Evolutionary conservation across 92 coral and sea anemone genomes (phyloP), one percentile per base, ranked within the genome.

Genomic region (Phenganax marumi): DNA sequence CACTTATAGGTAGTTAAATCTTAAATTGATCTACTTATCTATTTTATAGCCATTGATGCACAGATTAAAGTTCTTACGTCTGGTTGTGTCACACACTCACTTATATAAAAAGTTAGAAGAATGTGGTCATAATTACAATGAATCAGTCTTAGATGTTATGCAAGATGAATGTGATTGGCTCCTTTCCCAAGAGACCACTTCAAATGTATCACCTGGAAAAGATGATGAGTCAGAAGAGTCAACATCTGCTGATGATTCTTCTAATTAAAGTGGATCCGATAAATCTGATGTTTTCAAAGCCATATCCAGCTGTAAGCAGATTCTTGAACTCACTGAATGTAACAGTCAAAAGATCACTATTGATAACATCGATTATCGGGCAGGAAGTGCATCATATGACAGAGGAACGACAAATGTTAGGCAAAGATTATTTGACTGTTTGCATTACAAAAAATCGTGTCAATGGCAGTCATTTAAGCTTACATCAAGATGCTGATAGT

Each of bases 391-490:
- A n/a, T n/a, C n/a, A n/a, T n/a, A n/a, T n/a, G n/a, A n/a, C n/a
- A n/a, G n/a, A n/a, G n/a, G n/a, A n/a, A n/a, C n/a, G n/a, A n/a
- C n/a, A n/a, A n/a, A n/a, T n/a, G n/a, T n/a, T n/a, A n/a, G n/a
- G n/a, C n/a, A n/a, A n/a, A n/a, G n/a, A n/a, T n/a, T n/a, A n/a
- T n/a, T n/a, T n/a, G n/a, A n/a, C n/a, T n/a, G n/a, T n/a, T n/a
- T n/a, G n/a, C n/a, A n/a, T n/a, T n/a, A n/a, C n/a, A n/a, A n/a
- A n/a, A n/a, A n/a, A n/a, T n/a, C n/a, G 91, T 57, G 91, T 86
- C 48, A 52, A 80, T 75, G 90, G 90, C 39, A 86, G 77, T 70
- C 68, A 86, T 66, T 77, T 86, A 0, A 81, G 87, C 73, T 70
- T 48, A 33, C 71, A 68, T 18, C 84, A 75, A 75, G 83, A 82